A percentile compares a stretch with the other conserved stretches of the same genome.
Evolutionary conservation across 2,888 invertebrate species (phyloP).

Genomic region (Acronicta leporina): DNA sequence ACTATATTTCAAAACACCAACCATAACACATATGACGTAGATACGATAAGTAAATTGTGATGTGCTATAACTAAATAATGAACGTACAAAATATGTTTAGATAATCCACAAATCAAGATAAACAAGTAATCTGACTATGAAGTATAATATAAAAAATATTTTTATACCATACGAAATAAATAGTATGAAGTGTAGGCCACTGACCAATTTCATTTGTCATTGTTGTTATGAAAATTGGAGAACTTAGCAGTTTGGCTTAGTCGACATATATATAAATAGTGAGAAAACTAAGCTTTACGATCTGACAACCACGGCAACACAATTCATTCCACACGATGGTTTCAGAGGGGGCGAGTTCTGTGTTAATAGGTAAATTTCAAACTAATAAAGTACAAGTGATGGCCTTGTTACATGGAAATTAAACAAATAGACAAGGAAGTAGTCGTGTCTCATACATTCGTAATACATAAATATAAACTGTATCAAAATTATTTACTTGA

Average conservation of each 20-base stretch:
- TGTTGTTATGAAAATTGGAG: constrained; percentile 56
- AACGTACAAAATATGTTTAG: constrained; percentile 86
- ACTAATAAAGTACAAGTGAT: constrained; percentile 84
- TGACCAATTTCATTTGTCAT: constrained; percentile 76
- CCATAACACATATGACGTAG: constrained; percentile 69
- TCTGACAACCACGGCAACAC: constrained; percentile 72
- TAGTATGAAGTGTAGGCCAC: constrained; percentile 76
- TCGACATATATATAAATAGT: constrained; percentile 69
- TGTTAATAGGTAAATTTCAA: constrained; percentile 68
- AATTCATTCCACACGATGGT: constrained; percentile 78
- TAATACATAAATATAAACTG: constrained; percentile 65
- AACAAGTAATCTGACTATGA: constrained; percentile 67
- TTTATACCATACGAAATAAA: constrained; percentile 83
- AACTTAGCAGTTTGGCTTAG: constrained; percentile 59
- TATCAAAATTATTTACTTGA: constrained; percentile 69
- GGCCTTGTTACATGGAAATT: constrained; percentile 80
- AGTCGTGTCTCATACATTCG: constrained; percentile 68
- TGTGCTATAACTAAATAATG: constrained; percentile 79
- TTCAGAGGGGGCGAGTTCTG: constrained; percentile 63
- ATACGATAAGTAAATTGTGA: constrained; percentile 79
- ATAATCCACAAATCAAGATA: constrained; percentile 76
- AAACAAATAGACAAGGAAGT: constrained; percentile 70
- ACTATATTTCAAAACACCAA: constrained; percentile 63
- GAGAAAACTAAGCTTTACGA: constrained; percentile 76
- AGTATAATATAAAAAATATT: constrained; percentile 76